Base-by-base conservation (phyloP, 2,888 invertebrate species). In the Megamerina dolium region DNA sequence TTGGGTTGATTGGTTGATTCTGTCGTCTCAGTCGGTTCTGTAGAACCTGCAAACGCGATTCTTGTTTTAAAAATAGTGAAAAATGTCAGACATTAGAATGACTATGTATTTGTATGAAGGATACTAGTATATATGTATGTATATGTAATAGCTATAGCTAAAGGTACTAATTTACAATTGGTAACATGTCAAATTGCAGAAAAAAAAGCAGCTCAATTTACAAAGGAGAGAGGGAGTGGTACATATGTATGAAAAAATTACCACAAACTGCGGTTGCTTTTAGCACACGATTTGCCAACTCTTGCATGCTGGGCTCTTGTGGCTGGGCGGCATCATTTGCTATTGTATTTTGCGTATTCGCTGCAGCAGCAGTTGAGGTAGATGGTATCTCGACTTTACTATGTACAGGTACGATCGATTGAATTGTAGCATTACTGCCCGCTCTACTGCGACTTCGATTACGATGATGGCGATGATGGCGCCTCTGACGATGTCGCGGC, bases 21-120 rank as follows among this genome's bases (percentile, higher is more conserved):
- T 49, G 50, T 17, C 50, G 51, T 5, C 49, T 53, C 50, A 65
- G 59, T 48, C 66, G 69, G 27, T 57, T 59, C 56, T 68, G 69
- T 56, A 71, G 58, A 54, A 57, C 67, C 70, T 72, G 71, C 54
- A 71, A 71, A 53, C 61, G 69, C 46, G 60, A 63, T 58, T 71
- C 72, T 70, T 63, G 57, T 56, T 56, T 56, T 61, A 50, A 53
- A n/a, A 56, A 58, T 50, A 54, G 45, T 46, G 45, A 51, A 50
- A 49, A 37, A 49, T 36, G 35, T 46, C 23, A 46, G 44, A 32
- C 10, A 4, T 35, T n/a, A 19, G 12, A 38, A 38, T 29, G 2
- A 20, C 4, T 5, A 16, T 36, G 20, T 5, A 20, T 8, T 18
- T 5, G 12, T 18, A 12, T 20, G 4, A 5, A 13, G 12, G 17